Evolutionary conservation across 2,888 invertebrate genomes (phyloP).

Genomic region (Rotaria socialis): DNA sequence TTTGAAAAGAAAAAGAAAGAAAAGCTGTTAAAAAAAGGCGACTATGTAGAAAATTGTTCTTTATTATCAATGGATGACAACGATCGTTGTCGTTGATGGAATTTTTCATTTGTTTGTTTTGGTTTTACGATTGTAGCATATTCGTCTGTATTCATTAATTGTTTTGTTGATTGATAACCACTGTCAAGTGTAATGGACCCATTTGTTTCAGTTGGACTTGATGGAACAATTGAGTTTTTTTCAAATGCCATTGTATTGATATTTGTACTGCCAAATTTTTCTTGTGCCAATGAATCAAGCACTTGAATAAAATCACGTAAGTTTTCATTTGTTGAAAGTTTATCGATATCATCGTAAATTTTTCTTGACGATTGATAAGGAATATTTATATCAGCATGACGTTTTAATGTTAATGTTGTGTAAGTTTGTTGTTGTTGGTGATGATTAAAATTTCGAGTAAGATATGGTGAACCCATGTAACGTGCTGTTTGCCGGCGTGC

Average conservation of each 20-base stretch:
- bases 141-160: slow-evolving; percentile 26
- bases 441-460: neutral
- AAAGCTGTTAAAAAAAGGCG: too few species aligned
- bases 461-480: neutral
- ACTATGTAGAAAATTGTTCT: neutral
- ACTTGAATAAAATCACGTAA: slow-evolving; percentile 14
- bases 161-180: slow-evolving; percentile 24
- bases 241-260: neutral
- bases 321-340: neutral
- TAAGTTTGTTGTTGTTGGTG: neutral
- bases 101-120: neutral
- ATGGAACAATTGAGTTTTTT: neutral
- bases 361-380: neutral
- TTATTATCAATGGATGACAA: neutral
- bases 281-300: neutral
- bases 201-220: slow-evolving; percentile 24
- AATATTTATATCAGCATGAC: neutral
- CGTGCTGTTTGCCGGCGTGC: neutral
- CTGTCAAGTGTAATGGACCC: neutral
- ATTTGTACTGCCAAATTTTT: neutral
- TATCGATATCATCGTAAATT: neutral
- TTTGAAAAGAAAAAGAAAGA: too few species aligned
- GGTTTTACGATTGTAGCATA: neutral
- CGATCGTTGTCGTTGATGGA: neutral
- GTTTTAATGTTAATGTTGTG: slow-evolving; percentile 10